Conservation (phyloP, 2,888 invertebrate genomes). For the Dermolepida albohirtum region DNA sequence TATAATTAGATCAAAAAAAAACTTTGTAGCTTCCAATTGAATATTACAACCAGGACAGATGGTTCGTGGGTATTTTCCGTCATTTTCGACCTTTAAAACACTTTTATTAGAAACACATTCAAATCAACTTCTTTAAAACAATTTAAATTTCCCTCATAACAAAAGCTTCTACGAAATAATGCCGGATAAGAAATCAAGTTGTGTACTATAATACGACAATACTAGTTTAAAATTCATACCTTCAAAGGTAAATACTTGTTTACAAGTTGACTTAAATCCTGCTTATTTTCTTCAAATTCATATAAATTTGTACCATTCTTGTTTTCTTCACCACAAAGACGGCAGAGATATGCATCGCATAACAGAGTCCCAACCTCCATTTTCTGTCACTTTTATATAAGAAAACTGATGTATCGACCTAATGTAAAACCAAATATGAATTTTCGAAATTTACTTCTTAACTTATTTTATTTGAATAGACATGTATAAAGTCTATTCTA, state of each 20-base stretch:
- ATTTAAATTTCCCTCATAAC: constrained; percentile 55
- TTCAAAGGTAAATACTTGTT: constrained; percentile 81
- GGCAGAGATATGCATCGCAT: constrained; percentile 78
- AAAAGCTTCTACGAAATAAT: constrained; percentile 40
- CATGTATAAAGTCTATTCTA: too few relatives aligned
- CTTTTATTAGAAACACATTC: constrained; percentile 6
- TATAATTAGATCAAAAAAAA: constrained; percentile 78
- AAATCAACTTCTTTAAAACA: background rate
- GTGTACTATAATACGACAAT: constrained; percentile 52
- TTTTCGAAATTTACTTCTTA: constrained; percentile 16
- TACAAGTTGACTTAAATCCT: constrained; percentile 74
- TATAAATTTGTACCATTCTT: constrained; percentile 76
- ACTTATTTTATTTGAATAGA: background rate
- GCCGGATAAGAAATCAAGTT: constrained; percentile 59
- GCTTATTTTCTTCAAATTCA: constrained; percentile 69
- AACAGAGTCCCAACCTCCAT: constrained; percentile 64
- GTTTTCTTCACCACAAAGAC: constrained; percentile 82
- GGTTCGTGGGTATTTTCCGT: constrained; percentile 76
- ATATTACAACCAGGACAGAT: constrained; percentile 84
- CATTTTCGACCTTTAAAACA: constrained; percentile 72
- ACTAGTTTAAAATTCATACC: constrained; percentile 66
- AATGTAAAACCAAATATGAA: constrained; percentile 8
- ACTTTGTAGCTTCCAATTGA: constrained; percentile 79
- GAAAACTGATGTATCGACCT: constrained; percentile 35
- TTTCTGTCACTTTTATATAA: constrained; percentile 48